A percentile compares a stretch with the other conserved stretches of the same genome.
phyloP scores from a whole-genome alignment of 1,140 invertebrate species.

The Anagrus nilaparvatae region DNA sequence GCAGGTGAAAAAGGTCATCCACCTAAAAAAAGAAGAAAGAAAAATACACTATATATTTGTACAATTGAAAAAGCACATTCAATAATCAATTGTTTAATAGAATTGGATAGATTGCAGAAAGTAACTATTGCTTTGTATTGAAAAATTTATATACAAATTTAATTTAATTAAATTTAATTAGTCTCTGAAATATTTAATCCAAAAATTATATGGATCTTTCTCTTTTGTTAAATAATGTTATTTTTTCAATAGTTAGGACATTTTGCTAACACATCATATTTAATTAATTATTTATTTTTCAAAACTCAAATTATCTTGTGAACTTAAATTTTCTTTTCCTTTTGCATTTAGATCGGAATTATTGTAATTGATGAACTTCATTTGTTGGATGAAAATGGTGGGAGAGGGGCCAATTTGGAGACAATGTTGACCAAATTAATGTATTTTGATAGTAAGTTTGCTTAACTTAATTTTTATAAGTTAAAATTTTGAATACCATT shows the following conservation, averaged over 20 bases:
- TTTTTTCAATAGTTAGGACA: too few species aligned
- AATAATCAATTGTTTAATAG: constrained; percentile 78
- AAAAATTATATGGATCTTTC: too few species aligned
- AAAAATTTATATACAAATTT: too few species aligned
- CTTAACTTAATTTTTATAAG: constrained; percentile 14
- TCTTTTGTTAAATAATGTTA: too few species aligned
- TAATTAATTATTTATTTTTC: background rate
- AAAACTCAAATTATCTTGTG: too few species aligned
- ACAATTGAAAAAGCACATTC: constrained; percentile 91
- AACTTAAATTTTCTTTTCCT: too few species aligned
- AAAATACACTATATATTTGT: constrained; percentile 77
- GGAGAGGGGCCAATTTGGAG: constrained; percentile 77
- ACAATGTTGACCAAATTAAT: constrained; percentile 71
- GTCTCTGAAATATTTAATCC: too few species aligned
- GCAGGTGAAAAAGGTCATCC: constrained; percentile 78
- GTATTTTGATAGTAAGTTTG: constrained; percentile 57
- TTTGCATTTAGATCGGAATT: constrained; percentile 47
- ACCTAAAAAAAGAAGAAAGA: constrained; percentile 70
- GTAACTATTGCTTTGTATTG: too few species aligned
- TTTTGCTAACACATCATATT: too few species aligned
- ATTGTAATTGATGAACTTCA: constrained; percentile 89
- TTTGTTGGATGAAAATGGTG: constrained; percentile 74
- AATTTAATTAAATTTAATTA: too few species aligned
- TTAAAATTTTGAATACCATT: constrained; percentile 10
- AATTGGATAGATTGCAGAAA: constrained; percentile 60